Evolutionary conservation across 2,113 vertebrate genomes (phyloP), one percentile per base, ranked within the genome.

Genomic region (Hiodon tergisus): DNA sequence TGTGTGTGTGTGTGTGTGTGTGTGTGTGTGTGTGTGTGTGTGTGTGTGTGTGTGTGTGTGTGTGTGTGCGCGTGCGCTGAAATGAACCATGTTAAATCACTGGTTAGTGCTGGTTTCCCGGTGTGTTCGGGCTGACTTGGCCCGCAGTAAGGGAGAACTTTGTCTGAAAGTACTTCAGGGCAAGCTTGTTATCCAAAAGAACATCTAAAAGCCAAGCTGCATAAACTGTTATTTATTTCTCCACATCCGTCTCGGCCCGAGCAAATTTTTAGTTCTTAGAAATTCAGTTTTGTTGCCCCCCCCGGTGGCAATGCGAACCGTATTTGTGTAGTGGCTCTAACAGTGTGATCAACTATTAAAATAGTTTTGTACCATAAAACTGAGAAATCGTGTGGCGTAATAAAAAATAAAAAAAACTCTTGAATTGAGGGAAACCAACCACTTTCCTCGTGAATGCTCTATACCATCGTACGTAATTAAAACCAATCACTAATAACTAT

Each of bases 91-190:
- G 63, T 47, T 31, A 48, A 55, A 67, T 68, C 4, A 54, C 7
- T 75, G 61, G n/a, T 67, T 58, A 9, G 59, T 67, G 47, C 17
- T 59, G 52, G 65, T 53, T 75, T 17, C 13, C 9, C 47, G 65
- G 54, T 67, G 63, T 17, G 47, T n/a, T 67, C n/a, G 53, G 17
- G 54, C 65, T 8, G 31, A 31, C 4, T 51, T 59, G 58, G 53
- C 46, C 54, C 10, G 47, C 4, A 10, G 14, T 59, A 10, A 2
- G 4, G 16, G 65, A 67, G 57, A 16, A 67, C 67, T 46, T 50
- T 7, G 31, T 16, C n/a, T 47, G 53, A 46, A 74, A 57, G 63
- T 54, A 58, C 62, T 58, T 67, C 13, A 10, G 51, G 59, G 31
- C 31, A 53, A 53, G 9, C 4, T 14, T 10, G 31, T 9, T 52